Evolutionary conservation across 1,140 invertebrate genomes (phyloP), one percentile per base, ranked within the genome.

Genomic region (Octopus bimaculoides): DNA sequence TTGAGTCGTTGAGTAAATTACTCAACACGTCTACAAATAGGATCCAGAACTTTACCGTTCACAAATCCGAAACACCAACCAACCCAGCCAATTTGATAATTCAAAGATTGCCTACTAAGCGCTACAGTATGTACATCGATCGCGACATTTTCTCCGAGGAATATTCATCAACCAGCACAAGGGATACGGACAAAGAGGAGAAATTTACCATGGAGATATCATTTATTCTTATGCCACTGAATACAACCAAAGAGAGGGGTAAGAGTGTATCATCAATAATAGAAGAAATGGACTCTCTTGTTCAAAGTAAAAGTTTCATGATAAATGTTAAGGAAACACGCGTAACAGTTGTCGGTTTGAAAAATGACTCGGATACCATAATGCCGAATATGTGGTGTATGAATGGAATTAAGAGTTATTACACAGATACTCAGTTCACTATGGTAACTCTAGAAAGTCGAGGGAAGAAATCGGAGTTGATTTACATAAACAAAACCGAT

Each of bases 401-500:
- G 4, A 76, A 81, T 55, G 84, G 84, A 66, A 17, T 71, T 10
- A 78, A 73, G 75, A 78, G 78, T 66, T 82, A 77, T 53, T 81
- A 71, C 55, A 71, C 75, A 54, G 84, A 82, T 17, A 80, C 82
- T 8, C 80, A 86, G 55, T 81, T 86, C 54, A 75, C 83, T 4
- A n/a, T 87, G 5, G 78, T 77, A 7, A 56, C 52, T 20, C 55
- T 52, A 0, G 66, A 61, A 5, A 79, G 83, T 66, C 26, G 55
- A 26, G 75, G 74, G 56, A 56, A 78, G 41, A 75, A 84, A 55
- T 14, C 71, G 12, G 73, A 78, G 26, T 78, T 83, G 5, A 83
- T 88, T 20, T 85, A 85, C 77, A 79, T 86, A 1, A 86, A 88
- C 77, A 78, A 75, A 54, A 85, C 87, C n/a, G 81, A 85, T 12